Conservation (phyloP, 1,140 invertebrate genomes). For the Hestina assimilis region DNA sequence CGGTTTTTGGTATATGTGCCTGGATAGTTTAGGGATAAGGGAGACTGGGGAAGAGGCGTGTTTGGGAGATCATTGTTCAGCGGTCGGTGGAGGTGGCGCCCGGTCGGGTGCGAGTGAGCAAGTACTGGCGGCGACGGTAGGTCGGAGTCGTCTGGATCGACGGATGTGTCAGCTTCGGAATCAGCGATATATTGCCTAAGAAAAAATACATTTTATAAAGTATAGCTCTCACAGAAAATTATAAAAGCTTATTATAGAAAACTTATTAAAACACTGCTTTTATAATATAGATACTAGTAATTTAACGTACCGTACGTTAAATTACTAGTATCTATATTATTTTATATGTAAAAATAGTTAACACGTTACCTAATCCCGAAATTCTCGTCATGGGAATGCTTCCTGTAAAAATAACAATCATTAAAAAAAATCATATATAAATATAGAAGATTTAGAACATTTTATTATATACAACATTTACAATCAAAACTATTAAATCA, state of each 20-base stretch:
- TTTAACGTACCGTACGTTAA: too few relatives aligned
- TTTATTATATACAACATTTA: too few relatives aligned
- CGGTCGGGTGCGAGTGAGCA: constrained; percentile 76
- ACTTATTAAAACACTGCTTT: too few relatives aligned
- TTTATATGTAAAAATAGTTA: not conserved
- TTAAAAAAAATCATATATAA: not conserved
- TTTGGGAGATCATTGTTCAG: constrained; percentile 59
- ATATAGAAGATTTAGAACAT: not conserved
- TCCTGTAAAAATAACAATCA: constrained; percentile 50
- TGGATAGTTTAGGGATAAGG: constrained; percentile 31
- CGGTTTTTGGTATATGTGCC: constrained; percentile 50
- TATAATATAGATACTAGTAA: too few relatives aligned
- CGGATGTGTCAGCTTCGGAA: constrained; percentile 66
- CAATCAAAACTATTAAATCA: too few relatives aligned
- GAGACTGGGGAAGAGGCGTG: constrained; percentile 34
- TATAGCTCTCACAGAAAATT: too few relatives aligned
- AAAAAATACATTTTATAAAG: constrained; percentile 21
- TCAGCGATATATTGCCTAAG: constrained; percentile 72
- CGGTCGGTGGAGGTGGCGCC: constrained; percentile 66
- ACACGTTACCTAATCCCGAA: constrained; percentile 73
- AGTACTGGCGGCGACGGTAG: constrained; percentile 75
- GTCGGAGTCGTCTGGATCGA: constrained; percentile 75
- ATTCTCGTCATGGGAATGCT: constrained; percentile 78
- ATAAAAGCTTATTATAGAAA: too few relatives aligned
- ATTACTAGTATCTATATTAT: too few relatives aligned